Evolutionary conservation across 2,797 vertebrate species (phyloP).

Genomic region (Sus cebifrons): DNA sequence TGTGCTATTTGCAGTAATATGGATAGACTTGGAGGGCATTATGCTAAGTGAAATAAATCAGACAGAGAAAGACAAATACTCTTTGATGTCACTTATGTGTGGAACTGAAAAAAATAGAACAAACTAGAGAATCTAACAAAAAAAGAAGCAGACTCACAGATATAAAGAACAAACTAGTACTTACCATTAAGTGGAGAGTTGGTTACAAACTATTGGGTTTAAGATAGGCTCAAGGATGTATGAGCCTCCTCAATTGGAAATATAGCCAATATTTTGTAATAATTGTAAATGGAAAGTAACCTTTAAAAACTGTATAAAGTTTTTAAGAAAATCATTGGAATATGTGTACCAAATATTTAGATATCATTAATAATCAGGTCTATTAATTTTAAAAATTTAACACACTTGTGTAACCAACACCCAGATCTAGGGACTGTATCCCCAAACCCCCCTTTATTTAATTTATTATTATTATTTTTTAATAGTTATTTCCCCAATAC

Average conservation of each 20-base stretch:
- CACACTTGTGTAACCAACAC: background rate
- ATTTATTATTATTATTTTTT: too few species aligned
- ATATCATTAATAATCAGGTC: background rate
- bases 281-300: background rate
- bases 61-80: too few species aligned
- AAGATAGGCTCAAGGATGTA: background rate
- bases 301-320: background rate
- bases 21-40: background rate
- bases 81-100: too few species aligned
- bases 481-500: too few species aligned
- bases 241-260: too few species aligned
- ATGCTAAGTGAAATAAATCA: background rate
- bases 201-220: background rate
- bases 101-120: too few species aligned
- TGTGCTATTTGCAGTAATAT: background rate
- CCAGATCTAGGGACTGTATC: background rate
- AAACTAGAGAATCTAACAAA: too few species aligned
- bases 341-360: background rate
- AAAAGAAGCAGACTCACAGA: background rate
- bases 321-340: background rate
- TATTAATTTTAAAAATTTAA: slow-evolving; percentile 43
- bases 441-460: background rate
- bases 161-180: background rate
- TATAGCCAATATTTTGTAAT: background rate
- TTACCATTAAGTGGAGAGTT: background rate